Conservation (phyloP, 2,113 vertebrate genomes). For the Anser brachyrhynchus region DNA sequence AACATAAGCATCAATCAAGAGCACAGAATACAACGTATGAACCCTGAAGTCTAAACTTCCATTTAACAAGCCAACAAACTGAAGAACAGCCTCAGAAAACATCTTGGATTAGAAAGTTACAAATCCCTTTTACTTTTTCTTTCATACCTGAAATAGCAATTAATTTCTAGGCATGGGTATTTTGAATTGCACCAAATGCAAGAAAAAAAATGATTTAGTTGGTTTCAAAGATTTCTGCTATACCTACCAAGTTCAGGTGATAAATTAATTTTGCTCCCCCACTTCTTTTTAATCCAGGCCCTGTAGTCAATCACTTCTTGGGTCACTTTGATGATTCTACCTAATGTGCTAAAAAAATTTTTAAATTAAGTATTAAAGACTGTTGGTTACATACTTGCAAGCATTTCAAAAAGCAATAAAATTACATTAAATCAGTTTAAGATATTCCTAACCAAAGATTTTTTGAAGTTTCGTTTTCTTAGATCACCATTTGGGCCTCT, state of each 20-base stretch:
- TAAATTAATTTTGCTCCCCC: constrained; percentile 78
- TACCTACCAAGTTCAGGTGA: constrained; percentile 76
- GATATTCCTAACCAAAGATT: neutral
- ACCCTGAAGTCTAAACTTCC: neutral
- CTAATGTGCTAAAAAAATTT: constrained; percentile 85
- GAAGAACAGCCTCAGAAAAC: neutral
- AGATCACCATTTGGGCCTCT: neutral
- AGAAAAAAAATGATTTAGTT: neutral
- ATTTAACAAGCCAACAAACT: constrained; percentile 8
- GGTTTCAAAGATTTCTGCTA: constrained; percentile 1
- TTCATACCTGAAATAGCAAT: neutral
- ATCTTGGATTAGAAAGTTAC: neutral
- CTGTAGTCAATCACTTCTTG: constrained; percentile 97
- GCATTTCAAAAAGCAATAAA: constrained; percentile 32
- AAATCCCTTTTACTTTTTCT: neutral
- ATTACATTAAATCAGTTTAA: neutral
- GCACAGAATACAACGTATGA: neutral
- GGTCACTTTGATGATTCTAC: constrained; percentile 95
- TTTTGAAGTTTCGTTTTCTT: neutral
- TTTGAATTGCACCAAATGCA: constrained; percentile 16
- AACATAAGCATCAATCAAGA: constrained; percentile 18
- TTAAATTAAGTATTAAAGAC: constrained; percentile 21
- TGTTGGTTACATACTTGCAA: constrained; percentile 34
- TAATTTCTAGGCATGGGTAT: constrained; percentile 7
- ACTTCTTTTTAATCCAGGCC: constrained; percentile 92